Base-by-base conservation (phyloP, 2,113 vertebrate genomes). In the Saguinus imperator region DNA sequence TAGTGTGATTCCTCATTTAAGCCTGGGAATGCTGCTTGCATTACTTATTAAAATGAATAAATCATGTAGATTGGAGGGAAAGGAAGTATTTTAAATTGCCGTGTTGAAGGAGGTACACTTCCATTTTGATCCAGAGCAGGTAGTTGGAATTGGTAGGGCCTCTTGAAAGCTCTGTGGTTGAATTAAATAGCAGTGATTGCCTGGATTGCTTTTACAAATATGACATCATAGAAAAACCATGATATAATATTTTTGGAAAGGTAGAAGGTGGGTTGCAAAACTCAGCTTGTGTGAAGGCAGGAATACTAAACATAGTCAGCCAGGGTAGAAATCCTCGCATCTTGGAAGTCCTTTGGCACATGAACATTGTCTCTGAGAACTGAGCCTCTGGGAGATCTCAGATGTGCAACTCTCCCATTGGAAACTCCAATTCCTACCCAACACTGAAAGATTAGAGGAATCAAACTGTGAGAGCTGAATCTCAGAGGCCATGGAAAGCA, bases 121-220 rank as follows among this genome's bases (percentile, higher is more conserved):
- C 48, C 3, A 43, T 68, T 75, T 37, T 88, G 68, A 66, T 85
- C 29, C 11, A 55, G 55, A 90, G 40, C 43, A 61, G 37, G 37
- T 84, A 29, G 14, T 40, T 88, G 35, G 32, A 57, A 45, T 48
- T 84, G 17, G 29, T 29, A 73, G 25, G 17, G 45, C 11, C 17
- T 84, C 86, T 76, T 82, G 35, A 94, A 94, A 91, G 29, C 10
- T 61, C 52, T 81, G 21, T 93, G 35, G 76, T 93, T 95, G 75
- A 91, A 80, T 79, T 45, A 87, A 92, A 66, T 84, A 83, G n/a
- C 37, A 94, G 4, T 57, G 21, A 97, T 92, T 79, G 75, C 25
- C 29, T 83, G 70, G 55, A 37, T 86, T 81, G 32, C 43, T 94
- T 95, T 90, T 89, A 35, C 89, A 75, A 93, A 73, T 57, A 61